Evolutionary conservation across 1,140 invertebrate genomes (phyloP).

Genomic region (Caenorhabditis latens): DNA sequence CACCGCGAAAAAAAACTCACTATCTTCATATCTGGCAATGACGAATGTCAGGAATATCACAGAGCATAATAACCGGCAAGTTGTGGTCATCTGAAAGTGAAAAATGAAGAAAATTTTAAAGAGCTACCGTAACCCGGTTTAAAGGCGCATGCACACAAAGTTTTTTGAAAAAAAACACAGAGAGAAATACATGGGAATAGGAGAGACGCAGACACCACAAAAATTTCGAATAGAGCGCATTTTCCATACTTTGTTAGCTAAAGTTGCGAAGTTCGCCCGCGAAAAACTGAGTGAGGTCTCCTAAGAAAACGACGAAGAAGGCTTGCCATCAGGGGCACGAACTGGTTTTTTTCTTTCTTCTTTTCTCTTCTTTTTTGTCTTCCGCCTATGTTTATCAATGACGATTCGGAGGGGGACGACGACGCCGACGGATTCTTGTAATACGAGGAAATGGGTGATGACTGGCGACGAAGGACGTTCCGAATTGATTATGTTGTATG

Average conservation of each 20-base stretch:
- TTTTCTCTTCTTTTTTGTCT: conserved; percentile 5
- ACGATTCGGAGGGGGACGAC: too few relatives aligned
- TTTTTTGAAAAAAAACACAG: too few relatives aligned
- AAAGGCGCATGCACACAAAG: neutral
- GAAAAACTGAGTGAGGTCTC: conserved; percentile 11
- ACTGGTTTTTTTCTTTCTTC: conserved; percentile 20
- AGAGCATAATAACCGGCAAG: neutral
- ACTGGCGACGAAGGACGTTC: neutral
- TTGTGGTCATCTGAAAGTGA: conserved; percentile 6
- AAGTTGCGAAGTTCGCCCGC: conserved; percentile 41
- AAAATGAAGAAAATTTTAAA: neutral
- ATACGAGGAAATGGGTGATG: neutral
- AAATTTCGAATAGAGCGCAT: too few relatives aligned
- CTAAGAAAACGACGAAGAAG: conserved; percentile 16
- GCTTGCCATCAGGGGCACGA: conserved; percentile 39
- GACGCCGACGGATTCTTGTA: neutral
- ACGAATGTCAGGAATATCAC: conserved; percentile 44
- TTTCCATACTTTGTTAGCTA: too few relatives aligned
- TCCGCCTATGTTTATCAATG: conserved; percentile 37
- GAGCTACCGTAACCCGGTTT: neutral
- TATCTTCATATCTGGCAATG: conserved; percentile 45
- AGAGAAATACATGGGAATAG: too few relatives aligned
- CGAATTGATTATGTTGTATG: conserved; percentile 38
- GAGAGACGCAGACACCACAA: too few relatives aligned
- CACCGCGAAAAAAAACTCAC: neutral